These are phyloP conservation scores for Lycia hirtaria DNA, from an alignment of 2,888 invertebrate species.

Conservation along the genomic window DNA sequence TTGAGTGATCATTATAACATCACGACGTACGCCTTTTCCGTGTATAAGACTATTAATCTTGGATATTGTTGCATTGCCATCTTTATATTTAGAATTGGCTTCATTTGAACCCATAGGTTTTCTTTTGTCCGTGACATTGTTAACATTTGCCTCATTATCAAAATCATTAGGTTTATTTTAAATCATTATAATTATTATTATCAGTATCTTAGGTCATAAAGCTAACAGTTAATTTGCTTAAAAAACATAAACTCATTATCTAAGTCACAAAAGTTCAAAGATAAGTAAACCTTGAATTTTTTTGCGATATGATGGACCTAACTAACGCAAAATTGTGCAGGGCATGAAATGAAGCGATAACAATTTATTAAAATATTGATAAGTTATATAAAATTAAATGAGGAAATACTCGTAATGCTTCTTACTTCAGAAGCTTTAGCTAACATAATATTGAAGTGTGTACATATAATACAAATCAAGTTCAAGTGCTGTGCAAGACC, in stretches of 20 bases:
- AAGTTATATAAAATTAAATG: not conserved
- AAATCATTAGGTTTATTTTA: not conserved
- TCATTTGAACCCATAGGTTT: conserved; percentile 15
- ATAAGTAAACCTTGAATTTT: conserved; percentile 6
- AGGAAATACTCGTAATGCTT: not conserved
- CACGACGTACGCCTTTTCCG: conserved; percentile 75
- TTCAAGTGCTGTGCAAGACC: conserved; percentile 25
- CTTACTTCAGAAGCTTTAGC: not conserved
- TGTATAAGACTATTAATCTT: conserved; percentile 70
- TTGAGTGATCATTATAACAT: conserved; percentile 67
- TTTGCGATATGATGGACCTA: conserved; percentile 5
- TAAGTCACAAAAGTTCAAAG: conserved; percentile 6
- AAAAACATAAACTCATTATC: not conserved
- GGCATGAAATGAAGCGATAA: conserved; percentile 9
- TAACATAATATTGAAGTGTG: conserved; percentile 6
- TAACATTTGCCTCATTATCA: not conserved
- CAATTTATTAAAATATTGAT: not conserved
- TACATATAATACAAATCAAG: conserved; percentile 24
- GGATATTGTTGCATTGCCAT: conserved; percentile 51
- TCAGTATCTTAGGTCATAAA: conserved; percentile 4
- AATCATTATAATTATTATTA: conserved; percentile 1
- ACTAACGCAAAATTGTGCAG: conserved; percentile 13
- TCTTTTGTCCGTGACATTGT: conserved; percentile 1
- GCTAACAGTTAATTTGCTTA: not conserved
- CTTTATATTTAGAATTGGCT: conserved; percentile 14